Evolutionary conservation across 2,113 vertebrate genomes (phyloP).

Genomic region (Pycnonotus jocosus): DNA sequence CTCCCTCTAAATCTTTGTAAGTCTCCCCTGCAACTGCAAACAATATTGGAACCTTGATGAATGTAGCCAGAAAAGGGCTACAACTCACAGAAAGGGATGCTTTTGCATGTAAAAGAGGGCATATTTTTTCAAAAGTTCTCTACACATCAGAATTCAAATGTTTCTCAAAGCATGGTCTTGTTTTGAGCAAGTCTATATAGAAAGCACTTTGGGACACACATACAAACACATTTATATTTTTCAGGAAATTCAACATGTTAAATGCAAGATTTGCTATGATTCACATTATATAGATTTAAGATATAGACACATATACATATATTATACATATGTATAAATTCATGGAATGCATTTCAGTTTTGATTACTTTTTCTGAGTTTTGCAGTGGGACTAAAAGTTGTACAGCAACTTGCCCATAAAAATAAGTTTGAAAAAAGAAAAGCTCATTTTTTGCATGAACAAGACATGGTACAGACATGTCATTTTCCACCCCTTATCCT

Average conservation of each 20-base stretch:
- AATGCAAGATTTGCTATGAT: not conserved
- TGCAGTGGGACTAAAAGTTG: not conserved
- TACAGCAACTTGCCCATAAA: not conserved
- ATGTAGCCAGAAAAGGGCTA: not conserved
- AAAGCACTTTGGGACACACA: not conserved
- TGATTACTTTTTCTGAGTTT: not conserved
- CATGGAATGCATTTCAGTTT: not conserved
- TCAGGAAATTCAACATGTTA: not conserved
- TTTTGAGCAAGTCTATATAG: not conserved
- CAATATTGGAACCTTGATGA: no score
- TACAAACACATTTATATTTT: fast-evolving
- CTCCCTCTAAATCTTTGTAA: not conserved
- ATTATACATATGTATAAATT: not conserved
- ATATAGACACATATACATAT: not conserved
- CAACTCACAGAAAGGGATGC: not conserved
- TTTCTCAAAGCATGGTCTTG: not conserved
- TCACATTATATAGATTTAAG: not conserved
- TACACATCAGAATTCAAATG: not conserved
- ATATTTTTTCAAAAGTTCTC: not conserved
- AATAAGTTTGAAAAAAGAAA: not conserved
- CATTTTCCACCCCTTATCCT: not conserved
- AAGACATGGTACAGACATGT: not conserved
- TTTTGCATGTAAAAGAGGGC: not conserved
- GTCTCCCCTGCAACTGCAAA: not conserved
- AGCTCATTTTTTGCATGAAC: not conserved